A percentile compares a stretch with the other conserved stretches of the same genome.
Evolutionary conservation across 2,113 vertebrate genomes (phyloP).

Genomic region (Ochotona curzoniae): DNA sequence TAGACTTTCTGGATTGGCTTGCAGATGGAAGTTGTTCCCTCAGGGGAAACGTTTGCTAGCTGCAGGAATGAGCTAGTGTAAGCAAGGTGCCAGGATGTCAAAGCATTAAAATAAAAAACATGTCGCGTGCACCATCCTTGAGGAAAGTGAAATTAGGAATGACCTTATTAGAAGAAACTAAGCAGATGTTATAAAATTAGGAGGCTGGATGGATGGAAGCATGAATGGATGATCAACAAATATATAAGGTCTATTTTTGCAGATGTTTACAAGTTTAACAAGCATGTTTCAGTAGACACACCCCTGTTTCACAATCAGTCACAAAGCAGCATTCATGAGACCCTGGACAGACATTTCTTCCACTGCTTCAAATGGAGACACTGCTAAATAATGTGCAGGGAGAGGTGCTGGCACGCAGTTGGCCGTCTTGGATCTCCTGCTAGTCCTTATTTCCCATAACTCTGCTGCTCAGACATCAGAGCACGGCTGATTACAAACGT

Average conservation of each 20-base stretch:
- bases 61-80: background rate
- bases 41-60: background rate
- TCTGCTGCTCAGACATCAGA: conserved; percentile 50
- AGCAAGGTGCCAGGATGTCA: background rate
- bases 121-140: background rate
- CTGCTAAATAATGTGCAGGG: conserved; percentile 35
- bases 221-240: background rate
- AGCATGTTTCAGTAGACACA: background rate
- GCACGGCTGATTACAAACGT: conserved; percentile 37
- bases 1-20: background rate
- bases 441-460: conserved; percentile 10
- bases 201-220: no score
- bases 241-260: background rate
- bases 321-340: conserved; percentile 50
- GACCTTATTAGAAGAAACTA: background rate
- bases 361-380: conserved; percentile 39
- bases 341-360: background rate
- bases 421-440: background rate
- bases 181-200: background rate
- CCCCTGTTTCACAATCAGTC: background rate
- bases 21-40: background rate
- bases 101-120: conserved; percentile 23
- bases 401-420: background rate
- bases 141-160: background rate
- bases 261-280: background rate